These are phyloP conservation scores for Harpagus bidentatus DNA, from an alignment of 2,113 vertebrate genomes.

Conservation along the genomic window DNA sequence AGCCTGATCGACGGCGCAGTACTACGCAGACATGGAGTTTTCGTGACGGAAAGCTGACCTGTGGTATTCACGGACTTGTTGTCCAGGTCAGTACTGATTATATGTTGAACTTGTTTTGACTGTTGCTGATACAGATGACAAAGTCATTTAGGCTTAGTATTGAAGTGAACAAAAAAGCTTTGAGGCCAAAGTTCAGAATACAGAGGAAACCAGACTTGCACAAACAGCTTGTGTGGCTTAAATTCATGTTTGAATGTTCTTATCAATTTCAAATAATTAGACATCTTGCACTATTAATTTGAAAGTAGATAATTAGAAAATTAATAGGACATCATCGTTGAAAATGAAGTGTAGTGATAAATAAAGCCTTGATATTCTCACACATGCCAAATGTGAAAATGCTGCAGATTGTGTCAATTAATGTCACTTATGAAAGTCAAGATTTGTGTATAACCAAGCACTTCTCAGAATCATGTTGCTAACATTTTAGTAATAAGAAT, in stretches of 20 bases:
- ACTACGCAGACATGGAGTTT: conserved; percentile 96
- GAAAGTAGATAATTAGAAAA: not conserved
- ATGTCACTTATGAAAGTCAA: not conserved
- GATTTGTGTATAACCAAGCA: not conserved
- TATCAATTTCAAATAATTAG: not conserved
- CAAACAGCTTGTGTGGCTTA: not conserved
- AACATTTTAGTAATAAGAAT: not conserved
- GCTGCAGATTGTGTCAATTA: not conserved
- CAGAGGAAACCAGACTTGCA: not conserved
- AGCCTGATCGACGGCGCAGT: conserved; percentile 87
- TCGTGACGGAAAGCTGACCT: conserved; percentile 86
- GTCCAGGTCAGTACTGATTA: conserved; percentile 80
- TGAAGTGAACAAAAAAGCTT: not conserved
- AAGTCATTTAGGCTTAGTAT: not conserved
- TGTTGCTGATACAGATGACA: not conserved
- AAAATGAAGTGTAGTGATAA: not conserved
- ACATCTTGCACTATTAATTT: not conserved
- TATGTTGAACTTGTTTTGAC: not conserved
- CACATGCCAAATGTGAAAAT: not conserved
- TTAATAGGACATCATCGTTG: not conserved
- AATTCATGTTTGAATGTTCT: not conserved
- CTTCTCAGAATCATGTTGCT: not conserved
- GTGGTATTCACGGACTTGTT: conserved; percentile 88
- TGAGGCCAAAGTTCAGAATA: not conserved
- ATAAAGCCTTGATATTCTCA: not conserved